Evolutionary conservation across 2,113 vertebrate species (phyloP).

Genomic region (Antechinus flavipes): DNA sequence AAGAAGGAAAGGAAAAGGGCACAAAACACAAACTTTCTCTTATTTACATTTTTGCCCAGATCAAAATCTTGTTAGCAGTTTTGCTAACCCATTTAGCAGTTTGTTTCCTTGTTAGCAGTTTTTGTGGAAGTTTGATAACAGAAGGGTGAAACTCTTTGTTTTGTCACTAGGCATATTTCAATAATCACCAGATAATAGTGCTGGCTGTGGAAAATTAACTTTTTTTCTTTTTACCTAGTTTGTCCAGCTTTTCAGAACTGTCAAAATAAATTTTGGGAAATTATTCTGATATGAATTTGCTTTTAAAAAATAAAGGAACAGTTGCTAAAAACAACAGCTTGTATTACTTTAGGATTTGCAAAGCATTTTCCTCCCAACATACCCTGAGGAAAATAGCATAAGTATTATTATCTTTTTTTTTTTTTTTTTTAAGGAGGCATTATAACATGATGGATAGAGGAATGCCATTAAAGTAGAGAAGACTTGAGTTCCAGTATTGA

Average conservation of each 20-base stretch:
- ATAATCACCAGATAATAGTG: background rate
- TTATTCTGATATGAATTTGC: background rate
- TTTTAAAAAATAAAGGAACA: background rate
- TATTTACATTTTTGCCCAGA: background rate
- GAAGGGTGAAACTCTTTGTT: background rate
- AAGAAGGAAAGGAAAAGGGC: background rate
- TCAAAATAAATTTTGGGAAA: conserved; percentile 8
- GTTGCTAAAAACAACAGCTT: background rate
- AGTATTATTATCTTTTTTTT: background rate
- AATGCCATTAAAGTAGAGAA: background rate
- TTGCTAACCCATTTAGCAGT: too few species aligned
- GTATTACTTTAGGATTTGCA: background rate
- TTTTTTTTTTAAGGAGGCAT: background rate
- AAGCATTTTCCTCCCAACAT: background rate
- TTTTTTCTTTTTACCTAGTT: background rate
- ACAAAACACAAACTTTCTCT: background rate
- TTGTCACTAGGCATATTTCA: background rate
- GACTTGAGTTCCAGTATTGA: background rate
- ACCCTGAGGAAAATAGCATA: background rate
- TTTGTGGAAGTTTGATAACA: background rate
- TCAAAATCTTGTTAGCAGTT: background rate
- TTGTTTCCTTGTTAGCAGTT: background rate
- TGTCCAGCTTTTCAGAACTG: background rate
- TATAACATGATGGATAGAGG: background rate
- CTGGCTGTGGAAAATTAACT: background rate